These are phyloP conservation scores for Anoura caudifer DNA, from an alignment of 2,113 vertebrate species.

Conservation along the genomic window DNA sequence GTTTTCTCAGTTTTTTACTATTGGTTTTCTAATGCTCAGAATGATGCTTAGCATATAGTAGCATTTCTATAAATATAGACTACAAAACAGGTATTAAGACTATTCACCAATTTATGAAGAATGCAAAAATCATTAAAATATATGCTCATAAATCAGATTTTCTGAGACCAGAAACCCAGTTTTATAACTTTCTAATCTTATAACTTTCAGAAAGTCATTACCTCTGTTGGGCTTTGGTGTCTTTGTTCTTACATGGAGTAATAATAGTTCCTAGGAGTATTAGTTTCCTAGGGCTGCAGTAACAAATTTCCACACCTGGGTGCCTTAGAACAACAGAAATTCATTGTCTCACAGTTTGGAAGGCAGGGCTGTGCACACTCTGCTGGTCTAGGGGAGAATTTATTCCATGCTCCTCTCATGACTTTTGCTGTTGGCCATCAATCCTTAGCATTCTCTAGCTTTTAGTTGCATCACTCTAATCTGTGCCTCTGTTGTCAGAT, in stretches of 20 bases:
- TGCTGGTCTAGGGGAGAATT: no score
- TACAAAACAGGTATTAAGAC: neutral
- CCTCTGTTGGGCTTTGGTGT: neutral
- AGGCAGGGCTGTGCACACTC: neutral
- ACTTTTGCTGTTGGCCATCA: neutral
- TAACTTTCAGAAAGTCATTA: neutral
- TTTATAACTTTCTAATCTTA: neutral
- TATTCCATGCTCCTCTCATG: neutral
- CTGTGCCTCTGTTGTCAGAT: neutral
- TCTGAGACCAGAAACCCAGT: neutral
- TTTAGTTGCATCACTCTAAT: neutral
- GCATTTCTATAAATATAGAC: neutral
- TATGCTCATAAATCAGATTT: neutral
- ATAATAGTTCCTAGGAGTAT: neutral
- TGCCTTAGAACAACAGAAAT: neutral
- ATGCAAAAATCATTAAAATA: neutral
- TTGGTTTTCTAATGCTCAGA: neutral
- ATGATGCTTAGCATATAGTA: neutral
- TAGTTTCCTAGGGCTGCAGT: neutral
- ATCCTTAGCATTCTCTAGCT: neutral
- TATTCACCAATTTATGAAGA: neutral
- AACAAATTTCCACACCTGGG: neutral
- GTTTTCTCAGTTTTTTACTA: neutral
- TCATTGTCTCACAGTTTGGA: neutral
- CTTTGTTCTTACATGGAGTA: neutral